These are phyloP conservation scores for Agrotis clavis DNA, from an alignment of 2,888 invertebrate species.

Conservation along the genomic window DNA sequence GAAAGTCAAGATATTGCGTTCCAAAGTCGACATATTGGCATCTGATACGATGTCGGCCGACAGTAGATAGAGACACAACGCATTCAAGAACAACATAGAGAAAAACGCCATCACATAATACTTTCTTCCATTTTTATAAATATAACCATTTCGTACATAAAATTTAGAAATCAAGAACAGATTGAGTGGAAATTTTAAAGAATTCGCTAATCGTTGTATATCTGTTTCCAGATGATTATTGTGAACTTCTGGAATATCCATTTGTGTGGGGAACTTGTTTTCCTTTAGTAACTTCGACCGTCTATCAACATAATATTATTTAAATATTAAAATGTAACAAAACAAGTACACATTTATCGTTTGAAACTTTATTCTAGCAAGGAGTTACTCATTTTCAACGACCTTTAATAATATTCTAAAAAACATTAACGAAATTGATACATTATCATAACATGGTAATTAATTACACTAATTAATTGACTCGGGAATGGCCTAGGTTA, in stretches of 20 bases:
- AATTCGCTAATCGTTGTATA: not conserved
- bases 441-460: no score
- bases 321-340: not conserved
- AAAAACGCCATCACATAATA: not conserved
- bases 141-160: not conserved
- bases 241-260: not conserved
- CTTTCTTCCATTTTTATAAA: not conserved
- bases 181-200: not conserved
- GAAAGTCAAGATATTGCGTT: slow-evolving; percentile 4
- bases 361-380: not conserved
- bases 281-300: not conserved
- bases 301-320: not conserved
- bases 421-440: no score
- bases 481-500: no score
- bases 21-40: not conserved
- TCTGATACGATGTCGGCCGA: not conserved
- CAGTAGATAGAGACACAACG: not conserved
- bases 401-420: no score
- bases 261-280: not conserved
- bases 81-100: not conserved
- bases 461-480: no score
- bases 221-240: not conserved
- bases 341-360: not conserved
- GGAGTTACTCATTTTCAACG: no score
- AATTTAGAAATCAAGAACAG: not conserved